A percentile compares a stretch with the other conserved stretches of the same genome.
These are phyloP conservation scores for Cliona cf. orientalis DNA, from an alignment of 37 sponge, comb jelly and placozoan species.

Conservation along the genomic window DNA sequence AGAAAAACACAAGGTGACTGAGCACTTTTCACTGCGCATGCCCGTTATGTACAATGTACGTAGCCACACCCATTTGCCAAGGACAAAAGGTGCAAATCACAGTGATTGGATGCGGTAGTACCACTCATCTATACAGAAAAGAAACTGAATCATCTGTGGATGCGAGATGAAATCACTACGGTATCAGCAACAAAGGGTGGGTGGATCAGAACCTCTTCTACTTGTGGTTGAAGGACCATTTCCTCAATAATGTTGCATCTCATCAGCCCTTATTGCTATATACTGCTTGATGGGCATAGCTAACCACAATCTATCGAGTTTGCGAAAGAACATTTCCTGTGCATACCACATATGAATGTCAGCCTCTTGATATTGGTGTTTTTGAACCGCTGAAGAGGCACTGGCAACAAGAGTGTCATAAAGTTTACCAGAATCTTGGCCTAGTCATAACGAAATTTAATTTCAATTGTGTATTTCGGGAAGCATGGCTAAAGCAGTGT, in stretches of 20 bases:
- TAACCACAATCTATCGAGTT: no score
- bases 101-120: background rate
- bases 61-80: no score
- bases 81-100: background rate
- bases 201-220: background rate
- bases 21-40: no score
- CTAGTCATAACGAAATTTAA: constrained; percentile 5
- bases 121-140: constrained; percentile 3
- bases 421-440: constrained; percentile 15
- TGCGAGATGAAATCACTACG: constrained; percentile 2
- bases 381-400: constrained; percentile 11
- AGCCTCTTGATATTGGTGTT: constrained; percentile 13
- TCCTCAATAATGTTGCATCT: background rate
- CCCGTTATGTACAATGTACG: no score
- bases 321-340: background rate
- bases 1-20: no score
- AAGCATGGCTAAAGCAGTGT: constrained; percentile 10
- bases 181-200: constrained; percentile 1
- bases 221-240: constrained; percentile 2
- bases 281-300: background rate
- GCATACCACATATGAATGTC: constrained; percentile 6
- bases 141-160: background rate
- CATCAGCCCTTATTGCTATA: background rate
- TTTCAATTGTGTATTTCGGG: constrained; percentile 8
- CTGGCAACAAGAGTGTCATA: constrained; percentile 15